phyloP scores from a whole-genome alignment of 2,888 invertebrate genomes.

The Tenthredo notha region DNA sequence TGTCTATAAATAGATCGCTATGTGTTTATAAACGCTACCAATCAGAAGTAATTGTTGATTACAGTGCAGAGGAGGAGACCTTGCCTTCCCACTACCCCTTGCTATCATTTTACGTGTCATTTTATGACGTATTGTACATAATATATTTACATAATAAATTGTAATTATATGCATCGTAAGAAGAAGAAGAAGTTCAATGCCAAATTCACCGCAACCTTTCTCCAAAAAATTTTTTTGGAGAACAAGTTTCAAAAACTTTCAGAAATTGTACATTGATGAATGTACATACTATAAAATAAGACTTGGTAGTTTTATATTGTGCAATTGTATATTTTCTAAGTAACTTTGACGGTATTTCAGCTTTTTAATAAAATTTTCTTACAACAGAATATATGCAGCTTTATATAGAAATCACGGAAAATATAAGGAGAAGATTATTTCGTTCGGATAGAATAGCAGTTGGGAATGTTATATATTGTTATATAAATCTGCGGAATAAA shows the following conservation, averaged over 20 bases:
- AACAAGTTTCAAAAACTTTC: not conserved
- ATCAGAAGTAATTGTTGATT: slow-evolving; percentile 41
- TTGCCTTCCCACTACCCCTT: not conserved
- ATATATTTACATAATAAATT: not conserved
- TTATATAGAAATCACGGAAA: not conserved
- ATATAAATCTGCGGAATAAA: not conserved
- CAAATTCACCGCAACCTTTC: not conserved
- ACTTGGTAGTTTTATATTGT: not conserved
- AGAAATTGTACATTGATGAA: not conserved
- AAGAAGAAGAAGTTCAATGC: not conserved
- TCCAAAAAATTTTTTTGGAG: not conserved
- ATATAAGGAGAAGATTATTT: not conserved
- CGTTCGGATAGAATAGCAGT: not conserved
- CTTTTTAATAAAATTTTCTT: not conserved
- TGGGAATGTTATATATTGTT: slow-evolving; percentile 5
- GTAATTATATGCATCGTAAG: too few species aligned
- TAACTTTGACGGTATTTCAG: not conserved
- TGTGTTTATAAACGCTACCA: slow-evolving; percentile 30
- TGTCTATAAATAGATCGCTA: slow-evolving; percentile 17
- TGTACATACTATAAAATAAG: not conserved
- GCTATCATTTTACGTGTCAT: not conserved
- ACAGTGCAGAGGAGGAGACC: slow-evolving; percentile 7
- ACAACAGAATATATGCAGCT: too few species aligned
- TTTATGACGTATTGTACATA: not conserved
- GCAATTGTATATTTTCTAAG: too few species aligned